Conservation (phyloP, 2,888 invertebrate species). For the Macropis europaea region DNA sequence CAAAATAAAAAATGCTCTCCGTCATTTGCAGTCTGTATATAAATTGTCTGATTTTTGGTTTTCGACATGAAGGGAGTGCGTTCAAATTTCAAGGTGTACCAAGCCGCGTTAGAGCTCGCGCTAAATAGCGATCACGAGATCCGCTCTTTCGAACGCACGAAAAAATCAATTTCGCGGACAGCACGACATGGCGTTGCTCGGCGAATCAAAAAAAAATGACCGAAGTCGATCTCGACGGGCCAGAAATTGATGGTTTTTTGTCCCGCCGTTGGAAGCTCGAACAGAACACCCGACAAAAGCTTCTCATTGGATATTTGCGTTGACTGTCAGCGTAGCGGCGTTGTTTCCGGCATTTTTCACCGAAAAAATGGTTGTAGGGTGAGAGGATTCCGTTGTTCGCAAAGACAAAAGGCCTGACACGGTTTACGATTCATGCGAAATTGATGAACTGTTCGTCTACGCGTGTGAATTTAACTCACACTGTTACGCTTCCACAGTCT, state of each 20-base stretch:
- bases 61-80: too few species aligned
- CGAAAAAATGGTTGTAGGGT: neutral
- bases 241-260: slow-evolving; percentile 50
- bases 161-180: slow-evolving; percentile 47
- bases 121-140: slow-evolving; percentile 19
- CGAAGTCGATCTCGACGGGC: slow-evolving; percentile 24
- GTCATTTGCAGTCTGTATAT: too few species aligned
- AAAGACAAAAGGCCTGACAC: slow-evolving; percentile 9
- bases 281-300: slow-evolving; percentile 33
- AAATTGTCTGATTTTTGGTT: too few species aligned
- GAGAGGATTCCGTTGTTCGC: slow-evolving; percentile 19
- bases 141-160: neutral
- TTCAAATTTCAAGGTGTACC: neutral
- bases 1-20: too few species aligned
- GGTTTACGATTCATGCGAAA: slow-evolving; percentile 32
- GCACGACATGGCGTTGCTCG: neutral
- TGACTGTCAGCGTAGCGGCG: slow-evolving; percentile 17
- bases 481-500: neutral
- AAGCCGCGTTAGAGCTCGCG: neutral
- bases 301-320: slow-evolving; percentile 40
- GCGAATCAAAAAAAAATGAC: slow-evolving; percentile 25
- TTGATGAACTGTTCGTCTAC: slow-evolving; percentile 15
- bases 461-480: slow-evolving; percentile 1
- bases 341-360: neutral
- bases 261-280: slow-evolving; percentile 4